These are phyloP conservation scores for Leptarthrus brevirostris DNA, from an alignment of 2,888 invertebrate species.

Conservation along the genomic window DNA sequence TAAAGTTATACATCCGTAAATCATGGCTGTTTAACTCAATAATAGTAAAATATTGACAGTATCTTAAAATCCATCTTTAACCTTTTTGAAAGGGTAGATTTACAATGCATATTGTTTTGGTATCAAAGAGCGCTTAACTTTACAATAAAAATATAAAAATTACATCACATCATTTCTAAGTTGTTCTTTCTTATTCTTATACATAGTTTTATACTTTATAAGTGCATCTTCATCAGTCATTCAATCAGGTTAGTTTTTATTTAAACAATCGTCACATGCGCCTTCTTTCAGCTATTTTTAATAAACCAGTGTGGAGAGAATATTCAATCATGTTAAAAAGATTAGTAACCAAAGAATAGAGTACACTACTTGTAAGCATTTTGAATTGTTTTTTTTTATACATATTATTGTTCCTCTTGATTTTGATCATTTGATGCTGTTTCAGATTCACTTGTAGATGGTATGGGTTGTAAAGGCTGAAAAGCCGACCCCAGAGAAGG, in stretches of 20 bases:
- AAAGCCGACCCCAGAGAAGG: conserved; percentile 86
- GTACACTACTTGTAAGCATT: conserved; percentile 38
- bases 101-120: conserved; percentile 54
- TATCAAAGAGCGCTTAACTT: conserved; percentile 53
- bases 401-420: conserved; percentile 52
- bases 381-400: conserved; percentile 31
- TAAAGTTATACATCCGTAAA: background rate
- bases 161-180: conserved; percentile 54
- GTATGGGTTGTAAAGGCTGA: conserved; percentile 69
- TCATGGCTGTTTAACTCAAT: background rate
- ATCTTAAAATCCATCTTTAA: background rate
- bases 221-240: conserved; percentile 54
- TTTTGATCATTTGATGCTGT: conserved; percentile 28
- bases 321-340: conserved; percentile 34
- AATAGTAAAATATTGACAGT: conserved; percentile 16
- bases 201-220: conserved; percentile 51
- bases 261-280: conserved; percentile 25
- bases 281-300: conserved; percentile 6
- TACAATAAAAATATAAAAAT: conserved; percentile 55
- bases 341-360: conserved; percentile 32
- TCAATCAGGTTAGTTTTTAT: conserved; percentile 51
- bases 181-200: conserved; percentile 49
- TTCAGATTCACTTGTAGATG: conserved; percentile 24
- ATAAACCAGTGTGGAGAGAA: conserved; percentile 40
- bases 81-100: conserved; percentile 26